Evolutionary conservation across 2,888 invertebrate genomes (phyloP).

Genomic region (Mactromeris polynyma): DNA sequence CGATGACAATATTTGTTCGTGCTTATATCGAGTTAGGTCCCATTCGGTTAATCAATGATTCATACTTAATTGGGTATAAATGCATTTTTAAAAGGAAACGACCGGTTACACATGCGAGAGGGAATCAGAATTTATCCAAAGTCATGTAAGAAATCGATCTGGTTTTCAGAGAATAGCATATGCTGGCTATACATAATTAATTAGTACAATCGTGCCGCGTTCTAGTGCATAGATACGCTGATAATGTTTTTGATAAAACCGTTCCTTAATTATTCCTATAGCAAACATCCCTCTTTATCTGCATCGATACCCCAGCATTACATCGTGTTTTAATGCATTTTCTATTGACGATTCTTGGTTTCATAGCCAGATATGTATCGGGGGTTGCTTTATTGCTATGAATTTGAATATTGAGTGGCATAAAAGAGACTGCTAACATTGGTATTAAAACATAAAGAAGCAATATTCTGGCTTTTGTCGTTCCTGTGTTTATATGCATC

Average conservation of each 20-base stretch:
- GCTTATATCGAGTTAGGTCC: neutral
- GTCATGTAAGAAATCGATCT: slow-evolving; percentile 7
- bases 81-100: neutral
- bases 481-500: neutral
- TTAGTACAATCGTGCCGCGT: neutral
- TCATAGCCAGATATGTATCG: neutral
- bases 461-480: neutral
- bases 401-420: neutral
- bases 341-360: slow-evolving; percentile 2
- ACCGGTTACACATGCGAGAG: neutral
- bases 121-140: neutral
- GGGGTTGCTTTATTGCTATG: neutral
- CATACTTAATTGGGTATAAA: slow-evolving; percentile 5
- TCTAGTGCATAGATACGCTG: slow-evolving; percentile 7
- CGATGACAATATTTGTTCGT: neutral
- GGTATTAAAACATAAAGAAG: neutral
- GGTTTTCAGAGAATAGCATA: slow-evolving; percentile 1
- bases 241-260: slow-evolving; percentile 1
- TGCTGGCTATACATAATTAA: slow-evolving; percentile 19
- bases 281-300: slow-evolving; percentile 12
- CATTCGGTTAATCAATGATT: neutral
- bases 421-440: neutral
- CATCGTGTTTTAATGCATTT: slow-evolving; percentile 19
- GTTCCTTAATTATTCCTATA: neutral
- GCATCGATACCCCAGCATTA: neutral